Conservation (phyloP, 2,888 invertebrate species). For the Coleophora deauratella region DNA sequence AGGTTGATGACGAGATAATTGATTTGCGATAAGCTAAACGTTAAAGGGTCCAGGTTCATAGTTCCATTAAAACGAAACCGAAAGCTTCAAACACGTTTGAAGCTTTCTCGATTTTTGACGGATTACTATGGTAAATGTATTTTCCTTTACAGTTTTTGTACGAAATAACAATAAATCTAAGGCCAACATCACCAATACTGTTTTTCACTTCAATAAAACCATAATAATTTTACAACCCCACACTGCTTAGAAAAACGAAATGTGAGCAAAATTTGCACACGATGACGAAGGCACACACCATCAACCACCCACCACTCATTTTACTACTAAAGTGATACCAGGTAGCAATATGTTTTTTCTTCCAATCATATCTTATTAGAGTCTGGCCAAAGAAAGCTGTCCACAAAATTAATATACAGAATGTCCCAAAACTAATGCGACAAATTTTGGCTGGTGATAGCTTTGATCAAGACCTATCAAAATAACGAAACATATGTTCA, state of each 20-base stretch:
- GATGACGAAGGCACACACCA: slow-evolving; percentile 44
- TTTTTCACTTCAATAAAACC: slow-evolving; percentile 51
- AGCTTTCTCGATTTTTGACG: slow-evolving; percentile 90
- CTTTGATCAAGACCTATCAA: too few relatives aligned
- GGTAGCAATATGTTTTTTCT: too few relatives aligned
- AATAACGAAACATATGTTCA: too few relatives aligned
- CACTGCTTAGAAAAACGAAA: slow-evolving; percentile 26
- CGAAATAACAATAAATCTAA: slow-evolving; percentile 59
- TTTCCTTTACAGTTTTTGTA: slow-evolving; percentile 59
- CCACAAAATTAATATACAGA: too few relatives aligned
- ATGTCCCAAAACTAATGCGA: too few relatives aligned
- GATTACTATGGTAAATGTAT: slow-evolving; percentile 70
- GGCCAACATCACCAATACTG: slow-evolving; percentile 70
- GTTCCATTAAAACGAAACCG: slow-evolving; percentile 93
- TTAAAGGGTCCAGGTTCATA: slow-evolving; percentile 99
- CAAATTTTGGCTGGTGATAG: too few relatives aligned
- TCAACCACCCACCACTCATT: not conserved
- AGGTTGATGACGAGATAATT: slow-evolving; percentile 96
- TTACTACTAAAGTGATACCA: not conserved
- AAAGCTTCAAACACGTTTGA: slow-evolving; percentile 96
- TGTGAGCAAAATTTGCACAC: slow-evolving; percentile 33
- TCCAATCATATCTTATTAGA: too few relatives aligned
- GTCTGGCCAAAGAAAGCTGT: too few relatives aligned
- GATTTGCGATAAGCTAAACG: slow-evolving; percentile 99
- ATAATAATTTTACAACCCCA: slow-evolving; percentile 51